These are phyloP conservation scores for Lipotes vexillifer DNA, from an alignment of 2,113 vertebrate genomes.

Conservation along the genomic window DNA sequence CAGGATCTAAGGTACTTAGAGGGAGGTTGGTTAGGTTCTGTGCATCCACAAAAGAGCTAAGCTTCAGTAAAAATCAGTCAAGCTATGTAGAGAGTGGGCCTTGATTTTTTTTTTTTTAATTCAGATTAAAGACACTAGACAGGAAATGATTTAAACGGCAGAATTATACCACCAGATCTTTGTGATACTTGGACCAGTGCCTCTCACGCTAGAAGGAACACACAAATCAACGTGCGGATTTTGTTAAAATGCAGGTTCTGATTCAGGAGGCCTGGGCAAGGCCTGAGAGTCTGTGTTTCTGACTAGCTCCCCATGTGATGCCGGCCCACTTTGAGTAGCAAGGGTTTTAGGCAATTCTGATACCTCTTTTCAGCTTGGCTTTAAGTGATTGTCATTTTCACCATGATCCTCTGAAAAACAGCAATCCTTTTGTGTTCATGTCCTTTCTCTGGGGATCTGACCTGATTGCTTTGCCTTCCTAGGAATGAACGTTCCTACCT, in stretches of 20 bases:
- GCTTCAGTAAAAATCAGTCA: neutral
- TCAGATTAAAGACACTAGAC: neutral
- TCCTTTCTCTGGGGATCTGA: neutral
- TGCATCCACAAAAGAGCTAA: neutral
- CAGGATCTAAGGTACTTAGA: neutral
- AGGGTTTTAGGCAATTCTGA: neutral
- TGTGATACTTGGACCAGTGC: neutral
- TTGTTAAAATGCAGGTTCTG: neutral
- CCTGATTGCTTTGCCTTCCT: neutral
- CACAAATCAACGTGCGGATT: neutral
- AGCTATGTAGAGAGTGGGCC: neutral
- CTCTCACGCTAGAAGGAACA: neutral
- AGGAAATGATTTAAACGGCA: neutral
- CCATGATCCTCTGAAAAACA: neutral
- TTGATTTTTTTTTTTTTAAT: neutral
- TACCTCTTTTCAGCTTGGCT: neutral
- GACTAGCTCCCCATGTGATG: no score
- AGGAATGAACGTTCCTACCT: slow-evolving; percentile 47
- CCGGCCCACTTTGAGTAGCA: fast-evolving
- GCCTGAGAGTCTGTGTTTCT: neutral
- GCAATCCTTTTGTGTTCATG: neutral
- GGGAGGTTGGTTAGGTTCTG: neutral
- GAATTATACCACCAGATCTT: neutral
- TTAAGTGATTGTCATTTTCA: neutral
- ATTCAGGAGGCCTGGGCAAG: neutral